Evolutionary conservation across 2,888 invertebrate species (phyloP), one percentile per base, ranked within the genome.

Genomic region (Drosophila niveifrons): DNA sequence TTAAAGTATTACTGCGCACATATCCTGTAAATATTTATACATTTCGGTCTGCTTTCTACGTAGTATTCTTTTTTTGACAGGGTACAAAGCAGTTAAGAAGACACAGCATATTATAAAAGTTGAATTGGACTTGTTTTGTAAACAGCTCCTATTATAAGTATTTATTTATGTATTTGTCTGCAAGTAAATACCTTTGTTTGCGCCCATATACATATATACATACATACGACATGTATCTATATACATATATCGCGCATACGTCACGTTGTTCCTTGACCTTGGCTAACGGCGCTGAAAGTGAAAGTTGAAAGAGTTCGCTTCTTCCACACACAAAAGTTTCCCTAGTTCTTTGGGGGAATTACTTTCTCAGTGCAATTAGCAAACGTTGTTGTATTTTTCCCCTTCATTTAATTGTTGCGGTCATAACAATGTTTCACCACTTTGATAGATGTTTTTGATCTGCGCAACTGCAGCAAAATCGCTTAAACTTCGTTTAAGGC

Each of bases 211-310:
- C 17, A 28, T 29, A 28, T 10, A 7, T 29, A 28, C 18, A 31
- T 10, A 31, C 10, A 7, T 7, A 34, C 10, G 3, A 0, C 3
- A 34, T 34, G 11, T 34, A 34, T 10, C 34, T 34, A 2, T 7
- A 29, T 29, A 2, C 28, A 31, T 17, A 46, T 52, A 62, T 78
- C 47, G 57, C 66, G 63, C 31, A 70, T 75, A 71, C 77, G 75
- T 74, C 76, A 76, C 55, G 41, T 34, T 64, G 39, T 59, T 51
- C 64, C 76, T 66, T 66, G 80, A 78, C 80, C 78, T 80, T 80
- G 78, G 63, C 62, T 34, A 72, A 57, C 47, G 36, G 36, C 13
- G 31, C 52, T 75, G 59, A 72, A 78, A 67, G 61, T 76, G 65
- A 72, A 72, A 76, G 67, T 55, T 52, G 46, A 62, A 43, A 61